Percentiles rank a stretch among this genome's conserved stretches.
Evolutionary conservation across 2,888 invertebrate species (phyloP).

Genomic region (Sarcophaga subvicina): DNA sequence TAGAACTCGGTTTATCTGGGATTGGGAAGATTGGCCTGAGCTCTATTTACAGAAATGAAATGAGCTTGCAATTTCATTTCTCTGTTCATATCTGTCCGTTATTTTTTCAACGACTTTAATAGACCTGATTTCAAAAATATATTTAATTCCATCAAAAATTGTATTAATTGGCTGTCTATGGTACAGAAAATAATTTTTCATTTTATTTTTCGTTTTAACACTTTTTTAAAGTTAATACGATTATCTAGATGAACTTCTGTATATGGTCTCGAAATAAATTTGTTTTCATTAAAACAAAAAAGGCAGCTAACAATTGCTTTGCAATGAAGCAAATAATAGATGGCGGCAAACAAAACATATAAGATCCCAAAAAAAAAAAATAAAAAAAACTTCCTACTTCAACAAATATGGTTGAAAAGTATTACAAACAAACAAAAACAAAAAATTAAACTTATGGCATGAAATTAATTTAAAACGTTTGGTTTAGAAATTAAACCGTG

Average conservation of each 20-base stretch:
- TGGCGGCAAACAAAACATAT: background rate
- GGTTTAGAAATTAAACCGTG: background rate
- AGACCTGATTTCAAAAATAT: no score
- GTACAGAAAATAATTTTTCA: no score
- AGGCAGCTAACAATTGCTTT: background rate
- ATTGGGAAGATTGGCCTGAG: no score
- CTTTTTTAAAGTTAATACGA: background rate
- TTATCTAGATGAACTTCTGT: background rate
- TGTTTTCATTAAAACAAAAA: background rate
- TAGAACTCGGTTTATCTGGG: no score
- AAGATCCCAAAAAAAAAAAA: background rate
- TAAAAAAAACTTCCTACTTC: slow-evolving; percentile 31
- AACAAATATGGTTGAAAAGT: background rate
- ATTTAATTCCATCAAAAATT: no score
- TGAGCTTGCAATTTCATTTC: no score
- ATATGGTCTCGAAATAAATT: background rate
- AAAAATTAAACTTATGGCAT: background rate
- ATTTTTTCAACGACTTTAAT: no score
- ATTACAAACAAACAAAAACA: background rate
- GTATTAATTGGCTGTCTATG: no score
- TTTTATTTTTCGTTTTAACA: no score
- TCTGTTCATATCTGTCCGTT: no score
- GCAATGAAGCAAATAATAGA: background rate
- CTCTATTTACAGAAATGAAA: no score
- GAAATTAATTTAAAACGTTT: background rate